Percentiles rank a stretch among this genome's conserved stretches.
These are phyloP conservation scores for Melitaea cinxia DNA, from an alignment of 1,140 invertebrate species.

Conservation along the genomic window DNA sequence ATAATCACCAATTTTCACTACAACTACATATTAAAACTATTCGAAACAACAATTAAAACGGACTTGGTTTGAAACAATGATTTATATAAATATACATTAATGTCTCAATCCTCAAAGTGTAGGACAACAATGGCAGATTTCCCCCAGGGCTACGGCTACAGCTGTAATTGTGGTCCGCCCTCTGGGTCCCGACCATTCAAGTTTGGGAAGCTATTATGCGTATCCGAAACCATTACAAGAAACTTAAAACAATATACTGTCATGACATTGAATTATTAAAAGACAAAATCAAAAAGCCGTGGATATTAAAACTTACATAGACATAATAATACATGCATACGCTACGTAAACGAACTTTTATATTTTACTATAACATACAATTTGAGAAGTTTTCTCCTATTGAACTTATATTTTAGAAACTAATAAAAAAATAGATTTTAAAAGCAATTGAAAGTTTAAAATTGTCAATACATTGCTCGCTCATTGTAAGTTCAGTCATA, in stretches of 20 bases:
- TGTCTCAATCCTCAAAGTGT: constrained; percentile 16
- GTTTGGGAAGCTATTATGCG: constrained; percentile 24
- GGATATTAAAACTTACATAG: too few relatives aligned
- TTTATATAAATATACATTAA: constrained; percentile 17
- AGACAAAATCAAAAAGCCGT: background rate
- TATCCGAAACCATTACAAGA: constrained; percentile 27
- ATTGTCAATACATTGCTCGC: too few relatives aligned
- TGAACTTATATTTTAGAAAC: too few relatives aligned
- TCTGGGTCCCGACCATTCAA: constrained; percentile 18
- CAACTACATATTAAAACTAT: constrained; percentile 4
- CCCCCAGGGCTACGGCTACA: constrained; percentile 11
- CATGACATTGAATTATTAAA: constrained; percentile 17
- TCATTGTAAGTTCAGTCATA: too few relatives aligned
- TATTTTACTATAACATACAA: too few relatives aligned
- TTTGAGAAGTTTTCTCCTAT: too few relatives aligned
- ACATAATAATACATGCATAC: background rate
- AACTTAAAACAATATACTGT: constrained; percentile 24
- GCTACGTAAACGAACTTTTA: too few relatives aligned
- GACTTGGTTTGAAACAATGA: background rate
- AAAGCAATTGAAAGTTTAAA: too few relatives aligned
- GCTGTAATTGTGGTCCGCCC: constrained; percentile 21
- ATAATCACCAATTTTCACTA: background rate
- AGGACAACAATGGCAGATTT: constrained; percentile 23
- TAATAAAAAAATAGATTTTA: too few relatives aligned
- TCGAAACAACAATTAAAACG: constrained; percentile 26